Evolutionary conservation across 1,140 invertebrate species (phyloP), one percentile per base, ranked within the genome.

Genomic region (Gryon sp.): DNA sequence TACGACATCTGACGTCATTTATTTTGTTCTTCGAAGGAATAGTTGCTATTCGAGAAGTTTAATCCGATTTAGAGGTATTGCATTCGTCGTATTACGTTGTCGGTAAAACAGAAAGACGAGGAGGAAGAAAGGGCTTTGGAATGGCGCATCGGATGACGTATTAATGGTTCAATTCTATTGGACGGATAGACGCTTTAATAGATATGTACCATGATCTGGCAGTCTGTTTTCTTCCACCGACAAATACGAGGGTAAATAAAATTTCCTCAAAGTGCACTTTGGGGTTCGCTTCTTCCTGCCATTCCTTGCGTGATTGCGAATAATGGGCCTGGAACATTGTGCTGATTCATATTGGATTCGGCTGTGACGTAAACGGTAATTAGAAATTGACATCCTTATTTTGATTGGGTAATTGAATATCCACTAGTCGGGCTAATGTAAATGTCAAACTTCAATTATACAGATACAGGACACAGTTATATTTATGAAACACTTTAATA

Each of bases 61-160:
- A 77, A 72, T 77, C 75, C 68, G 75, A 72, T 77, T 77, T 77
- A 15, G 46, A 38, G 53, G 52, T 38, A 70, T 59, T 59, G 57
- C 45, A 11, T n/a, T 52, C 12, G n/a, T 26, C 24, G 50, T 24
- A 57, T 57, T 43, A 59, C 52, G 12, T 24, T 11, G 46, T 66
- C 48, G 75, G 24, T 66, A 59, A 70, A 66, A 68, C 50, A 59
- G 60, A 48, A 36, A 52, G 57, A 76, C 52, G 12, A 5, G 41
- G n/a, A n/a, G n/a, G n/a, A n/a, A n/a, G n/a, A n/a, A n/a, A n/a
- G n/a, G n/a, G n/a, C n/a, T n/a, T n/a, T n/a, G n/a, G n/a, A n/a
- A n/a, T n/a, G n/a, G n/a, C n/a, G 68, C 46, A 68, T 72, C 68
- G 38, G 20, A 60, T 76, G 60, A 68, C 55, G 57, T 55, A 66